phyloP scores from a whole-genome alignment of 2,113 vertebrate species.

The Pomatostomus ruficeps region DNA sequence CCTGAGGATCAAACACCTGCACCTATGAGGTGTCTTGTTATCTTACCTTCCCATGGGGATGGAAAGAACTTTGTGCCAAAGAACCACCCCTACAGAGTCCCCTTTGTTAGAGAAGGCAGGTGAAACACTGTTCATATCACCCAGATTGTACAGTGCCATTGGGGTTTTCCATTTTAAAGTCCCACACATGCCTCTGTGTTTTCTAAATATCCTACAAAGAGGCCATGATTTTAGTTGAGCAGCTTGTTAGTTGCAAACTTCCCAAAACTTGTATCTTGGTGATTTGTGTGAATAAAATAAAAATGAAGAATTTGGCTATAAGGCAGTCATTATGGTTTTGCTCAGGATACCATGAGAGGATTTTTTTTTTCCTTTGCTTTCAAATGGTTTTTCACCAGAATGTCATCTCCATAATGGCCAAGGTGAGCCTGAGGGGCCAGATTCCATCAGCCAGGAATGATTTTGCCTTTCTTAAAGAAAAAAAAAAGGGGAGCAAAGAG shows the following conservation, averaged over 20 bases:
- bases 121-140: fast-evolving
- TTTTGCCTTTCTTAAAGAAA: neutral
- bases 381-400: neutral
- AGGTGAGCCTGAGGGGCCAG: neutral
- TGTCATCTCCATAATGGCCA: neutral
- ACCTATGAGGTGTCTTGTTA: neutral
- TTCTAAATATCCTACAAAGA: neutral
- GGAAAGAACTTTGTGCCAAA: neutral
- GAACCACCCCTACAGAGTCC: neutral
- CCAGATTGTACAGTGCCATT: neutral
- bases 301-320: neutral
- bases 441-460: neutral
- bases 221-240: neutral
- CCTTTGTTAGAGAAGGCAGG: neutral
- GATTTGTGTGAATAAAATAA: neutral
- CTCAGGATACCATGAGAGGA: neutral
- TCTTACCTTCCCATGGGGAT: neutral
- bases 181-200: fast-evolving
- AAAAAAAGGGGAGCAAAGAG: neutral
- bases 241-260: neutral
- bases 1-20: neutral
- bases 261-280: neutral
- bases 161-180: neutral
- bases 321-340: neutral
- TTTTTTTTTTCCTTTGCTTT: neutral